Evolutionary conservation across 37 sponge, comb jelly and placozoan species (phyloP).

Genomic region (Ephydatia muelleri): DNA sequence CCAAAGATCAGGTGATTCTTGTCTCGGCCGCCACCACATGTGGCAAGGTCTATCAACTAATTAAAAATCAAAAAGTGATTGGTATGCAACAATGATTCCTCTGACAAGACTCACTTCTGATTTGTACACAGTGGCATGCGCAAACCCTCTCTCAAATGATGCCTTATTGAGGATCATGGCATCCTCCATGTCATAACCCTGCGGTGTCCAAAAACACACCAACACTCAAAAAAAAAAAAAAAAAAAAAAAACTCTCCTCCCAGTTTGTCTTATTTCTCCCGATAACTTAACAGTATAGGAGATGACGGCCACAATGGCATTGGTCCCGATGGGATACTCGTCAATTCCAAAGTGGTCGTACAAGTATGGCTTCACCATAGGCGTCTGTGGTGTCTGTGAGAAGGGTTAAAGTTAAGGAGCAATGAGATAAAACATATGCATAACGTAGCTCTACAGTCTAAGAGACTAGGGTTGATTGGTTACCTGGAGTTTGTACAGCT

Average conservation of each 20-base stretch:
- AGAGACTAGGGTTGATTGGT: neutral
- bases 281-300: conserved; percentile 80
- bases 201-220: neutral
- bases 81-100: neutral
- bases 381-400: conserved; percentile 88
- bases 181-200: conserved; percentile 99
- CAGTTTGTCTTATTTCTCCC: neutral
- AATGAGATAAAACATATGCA: neutral
- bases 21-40: neutral
- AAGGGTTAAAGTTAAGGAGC: neutral
- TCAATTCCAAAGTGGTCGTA: conserved; percentile 79
- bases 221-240: neutral
- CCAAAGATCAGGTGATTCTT: too few species aligned
- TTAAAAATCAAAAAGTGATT: neutral
- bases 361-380: conserved; percentile 75
- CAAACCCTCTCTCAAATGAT: conserved; percentile 94
- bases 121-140: conserved; percentile 92
- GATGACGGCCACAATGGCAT: conserved; percentile 95
- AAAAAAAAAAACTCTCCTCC: neutral
- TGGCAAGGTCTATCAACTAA: conserved; percentile 43
- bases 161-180: conserved; percentile 98
- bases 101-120: conserved; percentile 50
- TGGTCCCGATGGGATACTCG: conserved; percentile 93
- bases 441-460: neutral
- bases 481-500: conserved; percentile 86